Percentiles rank a stretch among this genome's conserved stretches.
Conservation (phyloP, 2,113 vertebrate species). For the Rhadina sibilatrix region DNA sequence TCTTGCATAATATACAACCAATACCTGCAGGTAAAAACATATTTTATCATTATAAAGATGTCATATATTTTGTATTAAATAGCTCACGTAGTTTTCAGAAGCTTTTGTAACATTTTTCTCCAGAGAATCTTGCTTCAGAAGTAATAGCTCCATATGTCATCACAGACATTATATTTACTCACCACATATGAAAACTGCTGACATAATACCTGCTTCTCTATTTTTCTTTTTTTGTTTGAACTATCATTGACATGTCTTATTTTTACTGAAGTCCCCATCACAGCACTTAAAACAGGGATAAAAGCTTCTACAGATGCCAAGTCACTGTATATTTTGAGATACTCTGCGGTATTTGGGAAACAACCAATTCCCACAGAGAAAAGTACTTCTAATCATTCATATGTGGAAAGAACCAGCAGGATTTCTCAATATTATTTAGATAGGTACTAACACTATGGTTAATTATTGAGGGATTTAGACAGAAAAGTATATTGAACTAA, state of each 20-base stretch:
- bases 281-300: background rate
- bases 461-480: background rate
- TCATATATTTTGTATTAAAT: background rate
- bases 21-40: background rate
- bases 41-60: background rate
- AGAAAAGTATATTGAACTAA: background rate
- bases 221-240: background rate
- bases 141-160: background rate
- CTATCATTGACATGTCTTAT: background rate
- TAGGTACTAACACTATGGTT: background rate
- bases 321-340: background rate
- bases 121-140: background rate
- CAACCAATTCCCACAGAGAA: background rate
- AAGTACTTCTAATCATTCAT: background rate
- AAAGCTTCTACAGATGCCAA: background rate
- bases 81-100: background rate
- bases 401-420: background rate
- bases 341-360: background rate
- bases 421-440: background rate
- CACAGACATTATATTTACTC: background rate
- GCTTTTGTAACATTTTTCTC: background rate
- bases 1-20: background rate
- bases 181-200: background rate
- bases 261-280: background rate
- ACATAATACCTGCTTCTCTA: background rate